Evolutionary conservation across 2,113 vertebrate genomes (phyloP), one percentile per base, ranked within the genome.

Genomic region (Hydrolagus affinis): DNA sequence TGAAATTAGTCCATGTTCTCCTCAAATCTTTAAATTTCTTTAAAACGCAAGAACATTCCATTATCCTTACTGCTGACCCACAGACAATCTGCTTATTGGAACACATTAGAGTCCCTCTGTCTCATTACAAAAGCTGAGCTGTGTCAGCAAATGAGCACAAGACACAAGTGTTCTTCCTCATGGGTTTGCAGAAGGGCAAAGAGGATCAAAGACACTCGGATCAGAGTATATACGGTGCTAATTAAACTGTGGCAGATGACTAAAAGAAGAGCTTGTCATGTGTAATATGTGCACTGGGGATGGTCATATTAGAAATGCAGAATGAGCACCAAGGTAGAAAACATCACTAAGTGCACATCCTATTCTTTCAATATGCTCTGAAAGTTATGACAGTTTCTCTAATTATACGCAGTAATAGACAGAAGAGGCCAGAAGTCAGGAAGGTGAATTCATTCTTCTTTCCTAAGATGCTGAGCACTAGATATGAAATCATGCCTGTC

Each of bases 401-500:
- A 95, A 95, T 95, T 95, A 95, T 91, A 92, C 93, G 76, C 88
- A 91, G 89, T 92, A 93, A 93, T 91, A 88, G 93, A 92, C 92
- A 92, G 0, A 62, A 64, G 85, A 92, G 92, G 92, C 88, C 92
- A 94, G 93, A 94, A 94, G 93, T 92, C 30, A 93, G 89, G 87
- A 91, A 87, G 86, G 66, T 92, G 87, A 93, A 91, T 90, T 91
- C 91, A 92, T 91, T 94, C 93, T 92, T 92, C 92, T 91, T 91
- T 89, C 92, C 94, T 94, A 93, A 88, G 87, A 90, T 92, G 91
- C 89, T 93, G 91, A 93, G 91, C 93, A 93, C 91, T 86, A 89
- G 87, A 92, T 92, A 92, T 94, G 93, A 94, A 93, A 94, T 91
- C 92, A 92, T 90, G 91, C 91, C 94, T 95, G 92, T 94, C 93